Conservation (phyloP, 2,113 vertebrate genomes). For the Cygnus atratus region DNA sequence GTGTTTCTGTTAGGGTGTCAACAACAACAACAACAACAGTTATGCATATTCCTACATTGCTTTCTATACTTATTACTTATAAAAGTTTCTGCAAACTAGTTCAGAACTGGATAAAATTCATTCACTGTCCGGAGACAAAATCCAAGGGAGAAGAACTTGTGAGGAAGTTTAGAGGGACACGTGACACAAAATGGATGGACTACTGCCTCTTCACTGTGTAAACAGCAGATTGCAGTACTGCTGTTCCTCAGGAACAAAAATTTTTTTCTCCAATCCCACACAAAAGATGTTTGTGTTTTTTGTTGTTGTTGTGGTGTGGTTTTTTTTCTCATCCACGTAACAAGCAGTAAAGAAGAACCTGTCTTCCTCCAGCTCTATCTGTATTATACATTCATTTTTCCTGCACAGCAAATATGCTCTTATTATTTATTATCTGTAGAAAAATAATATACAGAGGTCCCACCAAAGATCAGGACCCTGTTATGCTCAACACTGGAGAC, state of each 20-base stretch:
- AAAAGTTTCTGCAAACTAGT: neutral
- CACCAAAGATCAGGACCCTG: neutral
- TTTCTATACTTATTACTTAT: neutral
- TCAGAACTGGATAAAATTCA: neutral
- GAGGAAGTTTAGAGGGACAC: neutral
- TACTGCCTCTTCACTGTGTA: neutral
- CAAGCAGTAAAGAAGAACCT: neutral
- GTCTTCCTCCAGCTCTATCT: neutral
- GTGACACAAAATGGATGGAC: neutral
- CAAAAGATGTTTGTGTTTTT: neutral
- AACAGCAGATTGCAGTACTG: conserved; percentile 52
- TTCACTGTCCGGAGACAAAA: neutral
- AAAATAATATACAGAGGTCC: neutral
- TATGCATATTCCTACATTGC: neutral
- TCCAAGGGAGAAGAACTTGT: neutral
- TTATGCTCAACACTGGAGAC: neutral
- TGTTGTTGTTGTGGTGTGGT: too few relatives aligned
- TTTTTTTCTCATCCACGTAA: neutral
- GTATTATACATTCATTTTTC: neutral
- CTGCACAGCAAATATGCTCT: neutral
- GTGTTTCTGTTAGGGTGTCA: neutral
- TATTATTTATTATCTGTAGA: neutral
- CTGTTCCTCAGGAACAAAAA: neutral
- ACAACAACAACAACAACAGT: neutral
- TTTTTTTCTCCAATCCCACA: neutral